A percentile compares a stretch with the other conserved stretches of the same genome.
These are phyloP conservation scores for Varanus komodoensis DNA, from an alignment of 2,113 vertebrate species.

Conservation along the genomic window DNA sequence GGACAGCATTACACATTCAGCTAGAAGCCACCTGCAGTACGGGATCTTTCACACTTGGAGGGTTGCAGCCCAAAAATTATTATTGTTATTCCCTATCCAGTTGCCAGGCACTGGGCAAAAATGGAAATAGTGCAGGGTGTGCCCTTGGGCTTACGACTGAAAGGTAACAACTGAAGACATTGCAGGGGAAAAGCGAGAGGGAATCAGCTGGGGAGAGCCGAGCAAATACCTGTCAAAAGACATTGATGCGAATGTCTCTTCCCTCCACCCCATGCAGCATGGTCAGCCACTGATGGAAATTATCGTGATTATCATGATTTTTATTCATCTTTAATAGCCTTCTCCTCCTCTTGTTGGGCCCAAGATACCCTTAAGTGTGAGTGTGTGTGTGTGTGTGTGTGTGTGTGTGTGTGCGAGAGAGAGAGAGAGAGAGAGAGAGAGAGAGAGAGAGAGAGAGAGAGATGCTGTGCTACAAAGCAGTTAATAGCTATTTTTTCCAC, in stretches of 20 bases:
- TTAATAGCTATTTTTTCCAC: constrained; percentile 43
- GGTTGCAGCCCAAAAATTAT: too few species aligned
- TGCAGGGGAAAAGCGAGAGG: neutral
- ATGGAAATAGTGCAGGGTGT: neutral
- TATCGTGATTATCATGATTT: neutral
- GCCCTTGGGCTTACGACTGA: neutral
- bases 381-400: neutral
- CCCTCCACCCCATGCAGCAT: too few species aligned
- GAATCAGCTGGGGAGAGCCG: neutral
- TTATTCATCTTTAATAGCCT: too few species aligned
- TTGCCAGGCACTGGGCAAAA: neutral
- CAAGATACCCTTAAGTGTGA: too few species aligned
- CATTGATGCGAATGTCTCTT: neutral
- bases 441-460: too few species aligned
- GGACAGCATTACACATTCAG: too few species aligned
- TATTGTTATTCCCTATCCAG: neutral
- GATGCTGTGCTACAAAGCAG: too few species aligned
- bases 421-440: too few species aligned
- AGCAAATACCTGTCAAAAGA: neutral
- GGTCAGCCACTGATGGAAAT: neutral
- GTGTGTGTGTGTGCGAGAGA: neutral
- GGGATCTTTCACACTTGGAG: too few species aligned
- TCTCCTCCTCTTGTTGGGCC: neutral
- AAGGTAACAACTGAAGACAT: neutral
- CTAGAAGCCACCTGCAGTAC: too few species aligned